Evolutionary conservation across 2,888 invertebrate species (phyloP).

Genomic region (Thelaira solivaga): DNA sequence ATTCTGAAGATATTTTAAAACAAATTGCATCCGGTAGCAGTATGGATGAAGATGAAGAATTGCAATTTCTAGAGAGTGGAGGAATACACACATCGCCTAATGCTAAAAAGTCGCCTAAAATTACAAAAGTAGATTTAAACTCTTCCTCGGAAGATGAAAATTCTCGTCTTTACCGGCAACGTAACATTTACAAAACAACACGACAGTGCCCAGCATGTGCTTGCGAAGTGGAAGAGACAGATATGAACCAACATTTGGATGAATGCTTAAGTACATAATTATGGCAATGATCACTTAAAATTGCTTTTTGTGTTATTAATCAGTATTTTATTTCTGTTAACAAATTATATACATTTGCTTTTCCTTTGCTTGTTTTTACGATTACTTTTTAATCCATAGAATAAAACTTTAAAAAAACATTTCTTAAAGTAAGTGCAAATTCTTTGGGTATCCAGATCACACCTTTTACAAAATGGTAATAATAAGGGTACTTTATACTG

Average conservation of each 20-base stretch:
- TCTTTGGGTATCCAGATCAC: too few species aligned
- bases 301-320: background rate
- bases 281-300: background rate
- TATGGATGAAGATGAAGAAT: conserved; percentile 59
- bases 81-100: conserved; percentile 15
- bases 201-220: conserved; percentile 73
- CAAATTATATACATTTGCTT: too few species aligned
- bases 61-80: conserved; percentile 34
- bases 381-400: too few species aligned
- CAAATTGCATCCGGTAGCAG: conserved; percentile 59
- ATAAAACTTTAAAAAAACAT: too few species aligned
- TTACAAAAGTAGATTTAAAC: conserved; percentile 29
- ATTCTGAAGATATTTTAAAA: conserved; percentile 67
- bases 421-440: too few species aligned
- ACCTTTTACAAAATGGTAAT: too few species aligned
- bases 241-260: conserved; percentile 71
- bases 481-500: too few species aligned
- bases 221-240: conserved; percentile 68
- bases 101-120: background rate
- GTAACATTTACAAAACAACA: conserved; percentile 67
- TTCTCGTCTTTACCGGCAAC: conserved; percentile 68
- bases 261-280: conserved; percentile 66
- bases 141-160: conserved; percentile 61
- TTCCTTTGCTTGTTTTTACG: too few species aligned
- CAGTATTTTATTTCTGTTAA: background rate